Evolutionary conservation across 2,797 vertebrate species (phyloP), one percentile per base, ranked within the genome.

Genomic region (Cirrhinus molitorella): DNA sequence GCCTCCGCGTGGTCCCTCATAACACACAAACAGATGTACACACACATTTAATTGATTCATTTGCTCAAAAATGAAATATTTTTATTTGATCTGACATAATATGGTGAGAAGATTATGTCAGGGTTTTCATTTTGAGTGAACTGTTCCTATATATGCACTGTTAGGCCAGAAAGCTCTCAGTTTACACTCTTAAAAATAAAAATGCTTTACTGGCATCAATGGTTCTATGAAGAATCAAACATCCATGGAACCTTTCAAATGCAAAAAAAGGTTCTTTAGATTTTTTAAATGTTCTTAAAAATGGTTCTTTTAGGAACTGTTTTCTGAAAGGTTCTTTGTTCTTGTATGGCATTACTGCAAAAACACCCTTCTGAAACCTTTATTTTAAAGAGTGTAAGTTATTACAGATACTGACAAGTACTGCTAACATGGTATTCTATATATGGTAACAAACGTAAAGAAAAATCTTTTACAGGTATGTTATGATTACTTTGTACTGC

Each of bases 11-110:
- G 47, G 70, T 67, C 16, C 59, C 75, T 34, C 40, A 61, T 71
- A 75, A 79, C 17, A 86, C 63, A 85, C 73, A 28, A 12, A 77
- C 55, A 65, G 34, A 81, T 61, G 25, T 31, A 47, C 31, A 74
- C 70, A 75, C 17, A 43, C 43, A 40, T 43, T 25, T 55, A 55
- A 53, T 19, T 2, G 13, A 49, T 37, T 10, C 11, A 45, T 37
- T 66, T 10, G 63, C 25, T 21, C 7, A 31, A 31, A 61, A 65
- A 17, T 40, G 0, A 12, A n/a, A 47, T 3, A 4, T 23, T 77
- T 25, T 9, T 4, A 21, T 21, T 51, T n/a, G 34, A 71, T 23
- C 23, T 11, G 28, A 19, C 10, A 53, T 31, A 34, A n/a, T 11
- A 37, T n/a, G 51, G 4, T 31, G 25, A 72, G 47, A n/a, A 67